phyloP scores from a whole-genome alignment of 1,140 invertebrate genomes.

The Mamestra configurata region DNA sequence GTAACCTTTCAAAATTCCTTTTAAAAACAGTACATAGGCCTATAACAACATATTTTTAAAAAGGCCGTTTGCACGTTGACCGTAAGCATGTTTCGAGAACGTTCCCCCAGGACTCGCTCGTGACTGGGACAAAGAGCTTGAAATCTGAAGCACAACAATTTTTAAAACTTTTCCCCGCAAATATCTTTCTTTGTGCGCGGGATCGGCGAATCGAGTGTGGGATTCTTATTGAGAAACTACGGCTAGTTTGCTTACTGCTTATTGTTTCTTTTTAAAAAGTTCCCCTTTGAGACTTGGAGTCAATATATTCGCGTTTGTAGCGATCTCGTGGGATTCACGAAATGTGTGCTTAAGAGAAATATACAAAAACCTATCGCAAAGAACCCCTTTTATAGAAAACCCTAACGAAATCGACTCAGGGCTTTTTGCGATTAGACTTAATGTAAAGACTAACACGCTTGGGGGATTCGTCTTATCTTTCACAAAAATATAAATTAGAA shows the following conservation, averaged over 20 bases:
- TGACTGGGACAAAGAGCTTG: conserved; percentile 61
- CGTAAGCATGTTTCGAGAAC: conserved; percentile 55
- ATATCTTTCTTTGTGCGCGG: conserved; percentile 60
- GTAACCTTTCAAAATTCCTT: too few species aligned
- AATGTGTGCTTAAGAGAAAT: conserved; percentile 8
- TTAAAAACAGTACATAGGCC: neutral
- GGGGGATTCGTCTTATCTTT: neutral
- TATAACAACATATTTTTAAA: conserved; percentile 14
- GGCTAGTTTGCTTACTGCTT: conserved; percentile 29
- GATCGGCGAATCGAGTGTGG: conserved; percentile 51
- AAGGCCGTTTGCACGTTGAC: conserved; percentile 40
- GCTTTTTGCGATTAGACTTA: neutral
- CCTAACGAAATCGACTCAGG: neutral
- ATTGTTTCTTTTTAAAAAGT: conserved; percentile 39
- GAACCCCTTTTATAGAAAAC: neutral
- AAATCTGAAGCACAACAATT: conserved; percentile 62
- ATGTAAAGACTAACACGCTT: neutral
- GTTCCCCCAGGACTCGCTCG: conserved; percentile 54
- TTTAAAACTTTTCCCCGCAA: conserved; percentile 57
- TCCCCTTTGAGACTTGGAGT: conserved; percentile 8
- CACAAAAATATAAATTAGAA: neutral
- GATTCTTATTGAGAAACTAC: conserved; percentile 52
- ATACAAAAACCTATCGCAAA: conserved; percentile 18
- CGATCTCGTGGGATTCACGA: neutral
- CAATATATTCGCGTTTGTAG: conserved; percentile 21